These are phyloP conservation scores for Oegoconia quadripuncta DNA, from an alignment of 2,888 invertebrate species.

Conservation along the genomic window DNA sequence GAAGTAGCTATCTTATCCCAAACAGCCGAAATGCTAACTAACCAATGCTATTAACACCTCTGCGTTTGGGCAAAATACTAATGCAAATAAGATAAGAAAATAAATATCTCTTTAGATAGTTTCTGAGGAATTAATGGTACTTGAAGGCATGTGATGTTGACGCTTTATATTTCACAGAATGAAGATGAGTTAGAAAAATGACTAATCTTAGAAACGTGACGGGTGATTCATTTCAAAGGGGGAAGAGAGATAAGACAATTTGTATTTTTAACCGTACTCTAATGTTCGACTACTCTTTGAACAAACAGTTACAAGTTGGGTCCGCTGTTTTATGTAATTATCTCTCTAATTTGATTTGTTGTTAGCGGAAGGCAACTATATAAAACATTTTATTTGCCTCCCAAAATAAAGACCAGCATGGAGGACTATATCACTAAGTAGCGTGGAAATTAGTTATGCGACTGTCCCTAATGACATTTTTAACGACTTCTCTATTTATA, in stretches of 20 bases:
- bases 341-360: neutral
- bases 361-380: neutral
- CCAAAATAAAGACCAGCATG: constrained; percentile 33
- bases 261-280: constrained; percentile 7
- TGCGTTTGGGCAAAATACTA: no score
- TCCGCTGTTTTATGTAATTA: no score
- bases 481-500: constrained; percentile 39
- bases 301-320: no score
- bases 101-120: no score
- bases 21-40: no score
- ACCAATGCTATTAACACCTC: no score
- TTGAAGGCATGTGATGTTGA: neutral
- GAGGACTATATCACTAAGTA: constrained; percentile 20
- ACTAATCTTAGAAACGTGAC: constrained; percentile 20
- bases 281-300: no score
- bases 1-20: no score
- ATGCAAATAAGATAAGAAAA: no score
- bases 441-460: constrained; percentile 22
- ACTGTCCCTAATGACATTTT: constrained; percentile 37
- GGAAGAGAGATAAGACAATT: neutral
- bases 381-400: constrained; percentile 19
- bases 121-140: neutral
- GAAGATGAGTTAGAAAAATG: constrained; percentile 20
- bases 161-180: constrained; percentile 15
- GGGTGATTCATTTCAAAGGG: constrained; percentile 7